A percentile compares a stretch with the other conserved stretches of the same genome.
Conservation (phyloP, 2,888 invertebrate genomes). For the Mycalesis mineus region DNA sequence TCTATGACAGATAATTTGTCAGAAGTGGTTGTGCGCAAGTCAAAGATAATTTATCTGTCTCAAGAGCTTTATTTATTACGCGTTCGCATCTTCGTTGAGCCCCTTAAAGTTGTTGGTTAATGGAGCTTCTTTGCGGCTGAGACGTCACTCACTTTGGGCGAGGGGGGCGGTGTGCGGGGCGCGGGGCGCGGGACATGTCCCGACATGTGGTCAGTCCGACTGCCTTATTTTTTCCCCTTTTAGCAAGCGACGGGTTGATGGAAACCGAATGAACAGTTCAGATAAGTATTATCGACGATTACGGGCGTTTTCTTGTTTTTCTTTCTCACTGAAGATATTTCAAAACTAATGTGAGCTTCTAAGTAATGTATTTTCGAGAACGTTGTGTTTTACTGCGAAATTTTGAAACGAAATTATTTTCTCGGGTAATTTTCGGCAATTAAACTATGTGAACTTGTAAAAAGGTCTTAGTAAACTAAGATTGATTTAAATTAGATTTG, state of each 20-base stretch:
- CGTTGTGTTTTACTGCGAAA: no score
- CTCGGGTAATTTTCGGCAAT: no score
- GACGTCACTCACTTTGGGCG: slow-evolving; percentile 56
- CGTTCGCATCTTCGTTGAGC: slow-evolving; percentile 70
- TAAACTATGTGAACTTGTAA: no score
- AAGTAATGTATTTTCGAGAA: no score
- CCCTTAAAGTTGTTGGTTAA: slow-evolving; percentile 71
- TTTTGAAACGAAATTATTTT: no score
- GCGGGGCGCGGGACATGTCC: slow-evolving; percentile 8
- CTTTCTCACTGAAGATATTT: no score
- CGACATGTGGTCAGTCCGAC: slow-evolving; percentile 47
- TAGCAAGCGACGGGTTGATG: slow-evolving; percentile 54
- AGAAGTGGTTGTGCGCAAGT: slow-evolving; percentile 68
- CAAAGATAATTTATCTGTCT: slow-evolving; percentile 78
- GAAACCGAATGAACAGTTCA: slow-evolving; percentile 51
- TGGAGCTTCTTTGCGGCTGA: slow-evolving; percentile 66
- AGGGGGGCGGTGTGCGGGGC: slow-evolving; percentile 25
- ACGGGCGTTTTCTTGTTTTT: slow-evolving; percentile 19
- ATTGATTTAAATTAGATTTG: no score
- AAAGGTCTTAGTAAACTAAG: no score
- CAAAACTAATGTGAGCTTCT: no score
- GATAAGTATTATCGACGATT: slow-evolving; percentile 29
- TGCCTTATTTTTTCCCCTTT: slow-evolving; percentile 51
- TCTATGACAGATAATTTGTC: slow-evolving; percentile 76
- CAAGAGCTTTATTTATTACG: slow-evolving; percentile 75